Conservation (phyloP, 64 coral and sea anemone species). For the Pocillopora damicornis region DNA sequence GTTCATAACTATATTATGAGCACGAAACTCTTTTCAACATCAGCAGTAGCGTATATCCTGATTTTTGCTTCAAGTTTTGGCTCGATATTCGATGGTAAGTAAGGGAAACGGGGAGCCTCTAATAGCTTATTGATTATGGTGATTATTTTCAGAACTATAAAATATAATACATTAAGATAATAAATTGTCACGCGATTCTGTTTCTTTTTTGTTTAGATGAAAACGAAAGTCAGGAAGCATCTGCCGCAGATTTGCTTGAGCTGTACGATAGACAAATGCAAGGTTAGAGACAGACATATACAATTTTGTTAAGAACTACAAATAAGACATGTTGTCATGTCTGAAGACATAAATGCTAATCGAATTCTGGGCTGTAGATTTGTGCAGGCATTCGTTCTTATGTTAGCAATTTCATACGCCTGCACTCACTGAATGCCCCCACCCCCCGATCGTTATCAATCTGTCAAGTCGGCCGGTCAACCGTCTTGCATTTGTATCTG, state of each 20-base stretch:
- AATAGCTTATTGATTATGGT: neutral
- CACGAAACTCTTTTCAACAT: neutral
- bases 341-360: too few relatives aligned
- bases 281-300: neutral
- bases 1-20: too few relatives aligned
- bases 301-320: neutral
- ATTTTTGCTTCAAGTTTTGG: neutral
- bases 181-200: neutral
- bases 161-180: neutral
- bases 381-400: neutral
- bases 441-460: neutral
- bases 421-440: neutral
- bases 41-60: neutral
- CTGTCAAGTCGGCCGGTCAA: neutral
- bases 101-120: neutral
- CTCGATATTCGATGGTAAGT: neutral
- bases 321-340: too few relatives aligned
- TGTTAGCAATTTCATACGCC: neutral
- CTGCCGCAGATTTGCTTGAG: neutral
- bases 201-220: neutral
- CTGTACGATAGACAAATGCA: conserved; percentile 13
- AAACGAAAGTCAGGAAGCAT: neutral
- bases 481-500: too few relatives aligned
- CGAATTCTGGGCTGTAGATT: too few relatives aligned
- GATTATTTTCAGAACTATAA: neutral